Percentiles rank a stretch among this genome's conserved stretches.
phyloP scores from a whole-genome alignment of 2,113 vertebrate species.

The Himantopus leucocephalus region DNA sequence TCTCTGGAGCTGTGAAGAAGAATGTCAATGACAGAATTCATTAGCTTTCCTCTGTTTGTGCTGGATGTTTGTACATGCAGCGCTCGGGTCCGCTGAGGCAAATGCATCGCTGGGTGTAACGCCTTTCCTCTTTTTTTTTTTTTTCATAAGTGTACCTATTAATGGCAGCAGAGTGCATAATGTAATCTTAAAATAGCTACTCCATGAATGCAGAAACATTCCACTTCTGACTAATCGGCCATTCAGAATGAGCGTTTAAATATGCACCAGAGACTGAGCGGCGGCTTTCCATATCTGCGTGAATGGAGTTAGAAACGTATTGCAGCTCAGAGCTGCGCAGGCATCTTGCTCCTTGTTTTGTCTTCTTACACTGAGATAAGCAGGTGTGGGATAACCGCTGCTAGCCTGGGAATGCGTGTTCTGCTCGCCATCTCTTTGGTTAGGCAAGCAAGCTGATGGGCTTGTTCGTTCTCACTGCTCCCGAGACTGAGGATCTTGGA shows the following conservation, averaged over 20 bases:
- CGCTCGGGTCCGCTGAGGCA: background rate
- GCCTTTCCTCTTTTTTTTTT: background rate
- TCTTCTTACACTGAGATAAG: background rate
- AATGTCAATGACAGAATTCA: background rate
- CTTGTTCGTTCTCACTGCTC: background rate
- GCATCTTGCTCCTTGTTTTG: background rate
- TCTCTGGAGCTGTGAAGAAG: background rate
- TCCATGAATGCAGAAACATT: conserved; percentile 49
- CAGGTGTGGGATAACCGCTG: background rate
- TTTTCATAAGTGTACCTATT: conserved; percentile 10
- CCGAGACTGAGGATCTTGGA: background rate
- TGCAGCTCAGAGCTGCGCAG: background rate
- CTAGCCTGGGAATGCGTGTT: background rate
- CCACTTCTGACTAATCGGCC: conserved; percentile 43
- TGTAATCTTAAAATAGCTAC: conserved; percentile 66
- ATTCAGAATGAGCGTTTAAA: conserved; percentile 58
- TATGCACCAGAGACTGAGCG: conserved; percentile 18
- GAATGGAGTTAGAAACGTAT: background rate
- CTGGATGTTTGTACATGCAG: background rate
- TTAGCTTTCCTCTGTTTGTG: background rate
- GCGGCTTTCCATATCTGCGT: background rate
- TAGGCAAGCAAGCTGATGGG: background rate
- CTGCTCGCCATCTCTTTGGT: background rate
- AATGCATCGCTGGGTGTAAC: background rate
- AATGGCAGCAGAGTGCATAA: conserved; percentile 48